phyloP scores from a whole-genome alignment of 1,140 invertebrate genomes.

The Sarcophaga bullata region DNA sequence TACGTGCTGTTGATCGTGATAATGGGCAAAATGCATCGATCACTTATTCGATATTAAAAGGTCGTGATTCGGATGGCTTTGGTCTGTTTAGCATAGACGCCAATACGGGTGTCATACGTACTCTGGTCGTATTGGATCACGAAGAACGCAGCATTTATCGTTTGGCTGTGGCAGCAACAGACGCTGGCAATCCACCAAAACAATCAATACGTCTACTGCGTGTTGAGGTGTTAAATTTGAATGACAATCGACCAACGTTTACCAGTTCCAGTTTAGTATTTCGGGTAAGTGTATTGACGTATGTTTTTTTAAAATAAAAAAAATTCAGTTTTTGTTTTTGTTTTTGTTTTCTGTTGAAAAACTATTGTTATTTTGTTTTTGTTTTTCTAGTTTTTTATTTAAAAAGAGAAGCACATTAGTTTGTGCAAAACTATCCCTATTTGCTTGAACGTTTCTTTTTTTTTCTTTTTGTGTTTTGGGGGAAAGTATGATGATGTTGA shows the following conservation, averaged over 20 bases:
- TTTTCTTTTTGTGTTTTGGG: neutral
- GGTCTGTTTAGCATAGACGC: constrained; percentile 88
- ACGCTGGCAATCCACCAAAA: constrained; percentile 83
- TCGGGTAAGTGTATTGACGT: constrained; percentile 72
- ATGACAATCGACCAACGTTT: constrained; percentile 91
- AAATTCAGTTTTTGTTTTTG: too few relatives aligned
- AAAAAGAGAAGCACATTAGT: too few relatives aligned
- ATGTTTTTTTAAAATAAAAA: constrained; percentile 6
- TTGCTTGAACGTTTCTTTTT: neutral
- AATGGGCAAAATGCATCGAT: constrained; percentile 88
- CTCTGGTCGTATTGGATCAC: constrained; percentile 87
- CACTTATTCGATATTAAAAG: constrained; percentile 86
- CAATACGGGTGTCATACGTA: constrained; percentile 86
- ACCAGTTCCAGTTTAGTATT: constrained; percentile 89
- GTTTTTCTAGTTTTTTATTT: neutral
- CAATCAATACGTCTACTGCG: constrained; percentile 82
- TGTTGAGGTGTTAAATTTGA: constrained; percentile 89
- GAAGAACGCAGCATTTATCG: constrained; percentile 89
- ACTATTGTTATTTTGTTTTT: too few relatives aligned
- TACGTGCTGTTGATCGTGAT: constrained; percentile 88
- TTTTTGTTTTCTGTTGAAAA: too few relatives aligned
- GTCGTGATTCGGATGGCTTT: constrained; percentile 84
- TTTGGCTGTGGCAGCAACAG: constrained; percentile 85
- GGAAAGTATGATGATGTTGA: constrained; percentile 13
- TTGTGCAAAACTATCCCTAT: too few relatives aligned